Percentiles rank a stretch among this genome's conserved stretches.
These are phyloP conservation scores for Diplodus sargus DNA, from an alignment of 2,797 vertebrate species.

Conservation along the genomic window DNA sequence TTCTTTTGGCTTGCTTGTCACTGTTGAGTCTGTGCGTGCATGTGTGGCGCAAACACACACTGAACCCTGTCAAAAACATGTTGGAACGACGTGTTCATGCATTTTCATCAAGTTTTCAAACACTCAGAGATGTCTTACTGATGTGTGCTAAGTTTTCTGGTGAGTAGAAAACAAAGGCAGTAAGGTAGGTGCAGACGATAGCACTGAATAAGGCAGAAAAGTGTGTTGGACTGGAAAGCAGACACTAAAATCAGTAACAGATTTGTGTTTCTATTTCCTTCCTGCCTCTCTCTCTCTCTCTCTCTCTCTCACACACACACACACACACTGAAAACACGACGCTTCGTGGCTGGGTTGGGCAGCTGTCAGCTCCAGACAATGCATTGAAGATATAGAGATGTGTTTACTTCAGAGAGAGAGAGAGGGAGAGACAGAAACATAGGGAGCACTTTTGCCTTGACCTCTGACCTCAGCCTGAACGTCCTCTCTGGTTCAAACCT, in stretches of 20 bases:
- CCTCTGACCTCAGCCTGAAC: conserved; percentile 43
- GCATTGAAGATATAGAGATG: conserved; percentile 78
- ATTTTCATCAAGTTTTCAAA: neutral
- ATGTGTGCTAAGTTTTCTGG: neutral
- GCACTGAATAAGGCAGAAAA: neutral
- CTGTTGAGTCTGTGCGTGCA: neutral
- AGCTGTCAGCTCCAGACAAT: conserved; percentile 77
- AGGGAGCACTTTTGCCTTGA: conserved; percentile 35
- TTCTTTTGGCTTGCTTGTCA: neutral
- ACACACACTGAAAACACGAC: conserved; percentile 50
- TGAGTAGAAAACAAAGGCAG: neutral
- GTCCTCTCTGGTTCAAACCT: conserved; percentile 7
- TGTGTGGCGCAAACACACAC: neutral
- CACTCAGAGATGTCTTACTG: neutral
- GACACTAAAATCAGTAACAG: conserved; percentile 25
- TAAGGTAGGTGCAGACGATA: too few relatives aligned
- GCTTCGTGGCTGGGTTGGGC: conserved; percentile 50
- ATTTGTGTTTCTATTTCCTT: conserved; percentile 42
- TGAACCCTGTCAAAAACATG: neutral
- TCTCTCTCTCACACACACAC: conserved; percentile 16
- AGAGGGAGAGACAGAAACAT: conserved; percentile 1
- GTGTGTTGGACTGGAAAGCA: neutral
- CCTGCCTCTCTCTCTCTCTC: neutral
- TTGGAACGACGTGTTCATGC: neutral
- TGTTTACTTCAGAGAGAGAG: conserved; percentile 72